Percentiles rank a stretch among this genome's conserved stretches.
Conservation (phyloP, 1,140 invertebrate genomes). For the Dreissena polymorpha region DNA sequence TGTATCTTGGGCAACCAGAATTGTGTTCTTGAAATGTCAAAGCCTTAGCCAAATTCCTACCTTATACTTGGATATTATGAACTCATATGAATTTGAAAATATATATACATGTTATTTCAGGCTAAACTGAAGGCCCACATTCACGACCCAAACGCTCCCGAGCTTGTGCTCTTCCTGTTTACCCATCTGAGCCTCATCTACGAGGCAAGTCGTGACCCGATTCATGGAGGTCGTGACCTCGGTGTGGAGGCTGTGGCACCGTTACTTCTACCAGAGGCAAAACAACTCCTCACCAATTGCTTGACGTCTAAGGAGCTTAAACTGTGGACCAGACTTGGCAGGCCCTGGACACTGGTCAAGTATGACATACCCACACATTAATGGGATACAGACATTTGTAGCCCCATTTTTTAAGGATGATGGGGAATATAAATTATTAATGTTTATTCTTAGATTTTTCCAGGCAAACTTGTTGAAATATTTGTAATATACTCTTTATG, state of each 20-base stretch:
- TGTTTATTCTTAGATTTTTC: no score
- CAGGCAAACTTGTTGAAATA: no score
- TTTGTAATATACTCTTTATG: no score
- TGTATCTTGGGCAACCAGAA: not conserved
- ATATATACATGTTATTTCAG: slow-evolving; percentile 74
- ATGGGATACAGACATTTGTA: no score
- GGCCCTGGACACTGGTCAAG: slow-evolving; percentile 93
- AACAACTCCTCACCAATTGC: slow-evolving; percentile 97
- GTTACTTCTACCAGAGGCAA: slow-evolving; percentile 94
- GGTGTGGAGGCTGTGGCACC: slow-evolving; percentile 92
- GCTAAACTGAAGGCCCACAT: slow-evolving; percentile 98
- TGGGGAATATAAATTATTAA: no score
- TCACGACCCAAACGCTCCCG: slow-evolving; percentile 99
- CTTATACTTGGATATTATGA: no score
- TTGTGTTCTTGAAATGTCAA: no score
- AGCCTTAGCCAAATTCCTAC: no score
- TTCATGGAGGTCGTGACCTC: slow-evolving; percentile 84
- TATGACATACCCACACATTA: slow-evolving; percentile 75
- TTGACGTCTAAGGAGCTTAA: slow-evolving; percentile 99
- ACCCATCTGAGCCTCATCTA: slow-evolving; percentile 98
- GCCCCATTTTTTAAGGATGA: no score
- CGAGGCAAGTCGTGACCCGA: slow-evolving; percentile 83
- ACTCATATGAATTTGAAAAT: not conserved
- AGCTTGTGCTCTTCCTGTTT: slow-evolving; percentile 98
- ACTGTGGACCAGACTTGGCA: slow-evolving; percentile 97